Conservation (phyloP, 2,888 invertebrate species). For the Cosmorhoe ocellata region DNA sequence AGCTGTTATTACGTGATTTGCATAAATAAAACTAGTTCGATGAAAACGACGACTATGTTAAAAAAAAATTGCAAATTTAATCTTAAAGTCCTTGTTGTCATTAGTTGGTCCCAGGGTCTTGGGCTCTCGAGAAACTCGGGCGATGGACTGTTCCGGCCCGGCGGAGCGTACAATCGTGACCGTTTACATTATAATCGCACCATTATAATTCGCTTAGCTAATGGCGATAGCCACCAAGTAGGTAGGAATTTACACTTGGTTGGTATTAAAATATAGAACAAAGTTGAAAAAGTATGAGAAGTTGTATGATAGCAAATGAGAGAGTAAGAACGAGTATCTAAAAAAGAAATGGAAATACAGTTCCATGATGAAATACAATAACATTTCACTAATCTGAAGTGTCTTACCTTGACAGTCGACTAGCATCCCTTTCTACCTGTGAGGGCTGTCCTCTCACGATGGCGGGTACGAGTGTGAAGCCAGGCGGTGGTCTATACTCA, state of each 20-base stretch:
- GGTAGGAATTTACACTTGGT: slow-evolving; percentile 7
- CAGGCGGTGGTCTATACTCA: slow-evolving; percentile 84
- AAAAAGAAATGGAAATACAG: too few species aligned
- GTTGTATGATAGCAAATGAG: too few species aligned
- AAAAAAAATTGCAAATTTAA: too few species aligned
- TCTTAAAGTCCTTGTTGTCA: background rate
- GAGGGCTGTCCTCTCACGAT: slow-evolving; percentile 70
- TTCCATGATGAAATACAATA: too few species aligned
- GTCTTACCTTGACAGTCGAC: slow-evolving; percentile 66
- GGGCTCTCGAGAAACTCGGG: slow-evolving; percentile 80
- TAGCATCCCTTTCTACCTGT: slow-evolving; percentile 65
- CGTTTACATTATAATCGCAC: slow-evolving; percentile 26
- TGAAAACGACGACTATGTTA: too few species aligned
- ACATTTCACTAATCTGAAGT: background rate
- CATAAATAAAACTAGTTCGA: too few species aligned
- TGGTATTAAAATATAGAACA: background rate
- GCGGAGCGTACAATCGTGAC: slow-evolving; percentile 28
- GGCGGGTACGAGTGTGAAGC: slow-evolving; percentile 83
- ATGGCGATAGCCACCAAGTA: slow-evolving; percentile 12
- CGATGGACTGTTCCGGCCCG: slow-evolving; percentile 65
- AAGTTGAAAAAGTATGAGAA: too few species aligned
- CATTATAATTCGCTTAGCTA: slow-evolving; percentile 27
- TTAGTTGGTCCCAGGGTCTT: background rate
- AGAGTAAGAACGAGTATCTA: too few species aligned
- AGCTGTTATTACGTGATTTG: too few species aligned